Evolutionary conservation across 2,113 vertebrate species (phyloP), one percentile per base, ranked within the genome.

Genomic region (Rhynchomys soricoides): DNA sequence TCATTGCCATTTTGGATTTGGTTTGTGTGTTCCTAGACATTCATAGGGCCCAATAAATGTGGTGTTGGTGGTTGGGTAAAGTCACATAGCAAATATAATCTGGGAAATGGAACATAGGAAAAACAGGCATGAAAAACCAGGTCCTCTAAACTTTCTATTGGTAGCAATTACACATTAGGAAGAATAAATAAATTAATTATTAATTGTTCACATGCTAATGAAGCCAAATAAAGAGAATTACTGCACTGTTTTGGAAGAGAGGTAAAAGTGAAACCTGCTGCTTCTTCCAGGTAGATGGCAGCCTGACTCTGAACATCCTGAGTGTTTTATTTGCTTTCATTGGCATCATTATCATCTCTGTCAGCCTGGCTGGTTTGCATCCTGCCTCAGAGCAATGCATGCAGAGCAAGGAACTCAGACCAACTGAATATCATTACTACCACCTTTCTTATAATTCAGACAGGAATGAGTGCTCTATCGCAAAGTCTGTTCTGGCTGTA

Each of bases 331-430:
- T 8, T 31, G 95, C 87, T n/a, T 45, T 96, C 1, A 4, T 66
- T 59, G 96, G 97, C 5, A 37, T 95, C 59, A 10, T 93, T 45
- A 8, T 97, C n/a, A 59, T 97, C 57, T 86, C 9, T 26, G 24
- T 89, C 83, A 78, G 13, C 5, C 52, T 97, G 78, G 12, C 17
- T 59, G n/a, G 24, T 52, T 24, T 97, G 88, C 40, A 48, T 24
- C 17, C 59, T 52, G 83, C 96, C 5, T 52, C 19, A 2, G 0
- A 9, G 40, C 6, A 57, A 10, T 97, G 97, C 37, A 5, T 43
- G 3, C 31, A 85, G 40, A 19, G 9, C 22, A 2, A 24, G 19
- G 0, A 12, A 3, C 1, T 5, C 29, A 29, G 1, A 17, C 31
- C 66, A 26, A 55, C 22, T 6, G 17, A 52, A 26, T 2, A 16